phyloP scores from a whole-genome alignment of 2,888 invertebrate genomes.

The Athripsodes cinereus region DNA sequence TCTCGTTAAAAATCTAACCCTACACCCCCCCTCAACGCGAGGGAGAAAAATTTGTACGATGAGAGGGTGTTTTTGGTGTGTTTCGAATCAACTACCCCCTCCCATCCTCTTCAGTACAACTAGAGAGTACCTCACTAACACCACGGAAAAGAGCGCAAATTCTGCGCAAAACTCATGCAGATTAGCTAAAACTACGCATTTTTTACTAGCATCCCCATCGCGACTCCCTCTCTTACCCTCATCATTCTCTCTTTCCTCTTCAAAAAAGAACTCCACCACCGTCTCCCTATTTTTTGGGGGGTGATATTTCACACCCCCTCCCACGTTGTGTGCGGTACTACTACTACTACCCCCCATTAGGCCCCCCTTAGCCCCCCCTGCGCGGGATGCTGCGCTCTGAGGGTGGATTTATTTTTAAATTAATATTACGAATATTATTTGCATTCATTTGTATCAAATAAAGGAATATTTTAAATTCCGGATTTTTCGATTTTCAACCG shows the following conservation, averaged over 20 bases:
- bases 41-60: background rate
- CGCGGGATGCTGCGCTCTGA: constrained; percentile 24
- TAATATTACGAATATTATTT: constrained; percentile 27
- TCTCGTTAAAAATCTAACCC: constrained; percentile 35
- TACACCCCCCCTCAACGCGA: constrained; percentile 29
- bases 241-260: too few species aligned
- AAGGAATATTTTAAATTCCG: constrained; percentile 12
- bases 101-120: constrained; percentile 22
- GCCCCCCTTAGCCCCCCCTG: constrained; percentile 23
- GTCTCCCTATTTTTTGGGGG: background rate
- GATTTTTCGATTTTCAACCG: background rate
- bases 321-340: constrained; percentile 5
- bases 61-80: background rate
- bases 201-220: constrained; percentile 48
- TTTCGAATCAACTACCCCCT: constrained; percentile 24
- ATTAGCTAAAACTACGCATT: constrained; percentile 65
- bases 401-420: constrained; percentile 27
- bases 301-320: constrained; percentile 6
- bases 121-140: constrained; percentile 27
- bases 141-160: constrained; percentile 25
- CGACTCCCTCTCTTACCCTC: constrained; percentile 22
- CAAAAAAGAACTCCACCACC: background rate
- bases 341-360: constrained; percentile 14
- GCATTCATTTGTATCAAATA: constrained; percentile 24
- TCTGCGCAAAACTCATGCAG: constrained; percentile 43